Evolutionary conservation across 2,797 vertebrate genomes (phyloP).

Genomic region (Glyptemys insculpta): DNA sequence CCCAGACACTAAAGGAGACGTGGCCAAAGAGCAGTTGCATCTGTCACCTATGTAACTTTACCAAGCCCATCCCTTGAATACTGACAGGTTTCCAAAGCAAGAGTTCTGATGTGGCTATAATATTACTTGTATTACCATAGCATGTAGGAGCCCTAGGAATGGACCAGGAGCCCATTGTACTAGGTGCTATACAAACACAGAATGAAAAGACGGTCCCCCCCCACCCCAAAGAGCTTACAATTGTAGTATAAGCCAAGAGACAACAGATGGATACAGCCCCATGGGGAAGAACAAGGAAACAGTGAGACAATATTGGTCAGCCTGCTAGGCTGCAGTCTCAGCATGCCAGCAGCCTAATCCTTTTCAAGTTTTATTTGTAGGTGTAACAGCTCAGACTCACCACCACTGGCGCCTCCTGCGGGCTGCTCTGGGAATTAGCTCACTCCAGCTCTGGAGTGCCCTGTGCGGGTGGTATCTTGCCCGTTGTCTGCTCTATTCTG

Average conservation of each 20-base stretch:
- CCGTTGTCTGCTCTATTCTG: too few species aligned
- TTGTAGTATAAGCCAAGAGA: not conserved
- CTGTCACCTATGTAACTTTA: not conserved
- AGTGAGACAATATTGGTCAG: not conserved
- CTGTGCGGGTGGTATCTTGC: too few species aligned
- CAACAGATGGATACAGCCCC: not conserved
- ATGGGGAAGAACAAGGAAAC: not conserved
- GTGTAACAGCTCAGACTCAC: too few species aligned
- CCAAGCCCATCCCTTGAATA: accelerated
- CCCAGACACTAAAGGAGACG: not conserved
- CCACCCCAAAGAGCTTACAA: not conserved
- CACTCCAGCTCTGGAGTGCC: too few species aligned
- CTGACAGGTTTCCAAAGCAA: not conserved
- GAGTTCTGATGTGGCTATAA: not conserved
- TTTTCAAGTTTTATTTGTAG: not conserved
- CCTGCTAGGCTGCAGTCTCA: not conserved
- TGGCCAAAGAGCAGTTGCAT: not conserved
- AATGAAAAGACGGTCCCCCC: not conserved
- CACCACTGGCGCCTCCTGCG: too few species aligned
- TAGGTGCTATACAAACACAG: not conserved
- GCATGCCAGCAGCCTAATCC: not conserved
- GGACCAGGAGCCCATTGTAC: not conserved
- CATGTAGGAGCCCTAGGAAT: not conserved
- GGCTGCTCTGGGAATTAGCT: too few species aligned
- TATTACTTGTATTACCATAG: not conserved